Conservation (phyloP, 2,888 invertebrate species). For the Pimpla rufipes region DNA sequence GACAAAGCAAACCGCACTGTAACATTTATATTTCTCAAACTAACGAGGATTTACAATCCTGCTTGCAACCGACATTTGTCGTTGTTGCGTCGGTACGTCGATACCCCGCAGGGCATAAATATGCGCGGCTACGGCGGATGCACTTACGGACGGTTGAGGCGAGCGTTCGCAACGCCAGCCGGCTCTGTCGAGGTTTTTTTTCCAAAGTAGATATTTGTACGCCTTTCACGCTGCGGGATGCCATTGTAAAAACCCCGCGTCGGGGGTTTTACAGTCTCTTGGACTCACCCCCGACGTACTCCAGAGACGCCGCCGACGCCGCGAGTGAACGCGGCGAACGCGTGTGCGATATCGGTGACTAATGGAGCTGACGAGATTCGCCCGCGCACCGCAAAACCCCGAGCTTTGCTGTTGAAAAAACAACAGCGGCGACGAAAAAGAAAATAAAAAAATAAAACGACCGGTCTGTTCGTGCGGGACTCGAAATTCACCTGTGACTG, state of each 20-base stretch:
- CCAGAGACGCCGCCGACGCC: slow-evolving; percentile 22
- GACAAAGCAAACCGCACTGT: too few relatives aligned
- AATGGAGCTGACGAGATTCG: slow-evolving; percentile 25
- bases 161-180: slow-evolving; percentile 4
- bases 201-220: slow-evolving; percentile 23
- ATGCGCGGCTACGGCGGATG: background rate
- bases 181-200: slow-evolving; percentile 6
- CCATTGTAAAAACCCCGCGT: background rate
- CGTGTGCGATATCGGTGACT: slow-evolving; percentile 11
- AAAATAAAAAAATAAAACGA: too few relatives aligned
- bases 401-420: slow-evolving; percentile 1
- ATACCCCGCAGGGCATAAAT: background rate
- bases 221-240: background rate
- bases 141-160: background rate
- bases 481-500: background rate
- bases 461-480: background rate
- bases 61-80: too few relatives aligned
- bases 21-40: too few relatives aligned
- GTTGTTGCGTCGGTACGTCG: background rate
- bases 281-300: slow-evolving; percentile 2
- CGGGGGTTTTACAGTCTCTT: slow-evolving; percentile 35
- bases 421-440: background rate
- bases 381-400: background rate
- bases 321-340: background rate
- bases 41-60: too few relatives aligned